Percentiles rank a stretch among this genome's conserved stretches.
Evolutionary conservation across 2,888 invertebrate genomes (phyloP).

Genomic region (Brenthis daphne): DNA sequence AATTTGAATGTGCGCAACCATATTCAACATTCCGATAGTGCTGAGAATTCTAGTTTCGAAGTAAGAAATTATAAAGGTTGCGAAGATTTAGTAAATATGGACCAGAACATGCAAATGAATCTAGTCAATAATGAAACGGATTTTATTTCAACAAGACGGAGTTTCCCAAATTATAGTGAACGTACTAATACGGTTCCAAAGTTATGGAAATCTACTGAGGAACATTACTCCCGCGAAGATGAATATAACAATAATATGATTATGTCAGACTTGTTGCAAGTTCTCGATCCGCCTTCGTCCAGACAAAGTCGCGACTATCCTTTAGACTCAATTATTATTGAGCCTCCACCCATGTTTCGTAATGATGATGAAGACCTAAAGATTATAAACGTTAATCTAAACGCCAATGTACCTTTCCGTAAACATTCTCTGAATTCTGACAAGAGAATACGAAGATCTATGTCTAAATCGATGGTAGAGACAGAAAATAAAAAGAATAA

Average conservation of each 20-base stretch:
- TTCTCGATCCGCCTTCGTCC: constrained; percentile 71
- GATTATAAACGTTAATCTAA: constrained; percentile 71
- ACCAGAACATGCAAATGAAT: constrained; percentile 81
- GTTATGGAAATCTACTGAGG: constrained; percentile 74
- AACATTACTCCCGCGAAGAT: constrained; percentile 56
- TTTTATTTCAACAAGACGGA: constrained; percentile 81
- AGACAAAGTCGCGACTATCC: constrained; percentile 54
- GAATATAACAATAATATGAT: constrained; percentile 49
- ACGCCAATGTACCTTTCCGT: constrained; percentile 69
- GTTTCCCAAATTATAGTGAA: constrained; percentile 85
- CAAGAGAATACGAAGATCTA: constrained; percentile 77
- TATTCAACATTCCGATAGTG: constrained; percentile 83
- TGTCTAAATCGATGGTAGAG: constrained; percentile 75
- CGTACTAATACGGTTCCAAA: constrained; percentile 63
- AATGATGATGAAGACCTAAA: constrained; percentile 71
- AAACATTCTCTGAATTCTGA: constrained; percentile 84
- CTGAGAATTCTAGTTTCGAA: constrained; percentile 82
- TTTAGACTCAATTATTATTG: constrained; percentile 69
- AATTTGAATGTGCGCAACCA: constrained; percentile 49
- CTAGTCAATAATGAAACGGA: constrained; percentile 62
- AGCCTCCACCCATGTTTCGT: constrained; percentile 84
- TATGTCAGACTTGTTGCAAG: constrained; percentile 56
- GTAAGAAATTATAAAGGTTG: constrained; percentile 83
- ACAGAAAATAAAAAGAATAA: constrained; percentile 63
- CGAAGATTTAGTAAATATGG: constrained; percentile 86